A percentile compares a stretch with the other conserved stretches of the same genome.
Evolutionary conservation across 2,888 invertebrate genomes (phyloP).

Genomic region (Furcula furcula): DNA sequence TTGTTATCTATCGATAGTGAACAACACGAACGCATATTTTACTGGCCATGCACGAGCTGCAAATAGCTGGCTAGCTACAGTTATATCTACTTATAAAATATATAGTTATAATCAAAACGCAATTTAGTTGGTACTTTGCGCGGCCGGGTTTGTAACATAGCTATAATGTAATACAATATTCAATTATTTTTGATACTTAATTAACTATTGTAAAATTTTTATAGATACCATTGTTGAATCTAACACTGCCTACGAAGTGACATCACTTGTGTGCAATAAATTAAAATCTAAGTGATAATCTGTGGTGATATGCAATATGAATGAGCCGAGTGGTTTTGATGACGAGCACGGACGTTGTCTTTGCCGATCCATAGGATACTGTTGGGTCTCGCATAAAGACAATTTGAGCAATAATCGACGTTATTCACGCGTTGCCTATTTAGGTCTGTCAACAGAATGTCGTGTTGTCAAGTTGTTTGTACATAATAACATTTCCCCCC

Average conservation of each 20-base stretch:
- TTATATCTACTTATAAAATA: not conserved
- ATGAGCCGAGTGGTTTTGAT: not conserved
- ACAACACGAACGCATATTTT: not conserved
- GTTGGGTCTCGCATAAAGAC: no score
- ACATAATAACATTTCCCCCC: no score
- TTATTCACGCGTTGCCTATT: no score
- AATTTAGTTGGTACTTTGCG: conserved; percentile 30
- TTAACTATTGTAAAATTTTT: conserved; percentile 46
- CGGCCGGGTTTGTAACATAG: conserved; percentile 51
- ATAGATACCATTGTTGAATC: conserved; percentile 43
- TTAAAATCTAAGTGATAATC: conserved; percentile 35
- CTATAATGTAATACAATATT: conserved; percentile 46
- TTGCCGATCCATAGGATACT: not conserved
- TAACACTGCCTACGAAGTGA: conserved; percentile 48
- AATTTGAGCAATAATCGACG: not conserved
- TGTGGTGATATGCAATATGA: conserved; percentile 1
- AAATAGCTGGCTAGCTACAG: not conserved
- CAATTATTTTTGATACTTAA: conserved; percentile 69
- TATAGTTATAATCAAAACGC: conserved; percentile 10
- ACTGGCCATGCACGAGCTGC: not conserved
- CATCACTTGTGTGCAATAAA: conserved; percentile 53
- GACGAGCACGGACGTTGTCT: not conserved
- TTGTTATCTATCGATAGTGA: not conserved
- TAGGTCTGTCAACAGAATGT: no score
- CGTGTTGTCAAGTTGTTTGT: no score